A percentile compares a stretch with the other conserved stretches of the same genome.
phyloP scores from a whole-genome alignment of 1,140 invertebrate species.

The Eumaeus atala region DNA sequence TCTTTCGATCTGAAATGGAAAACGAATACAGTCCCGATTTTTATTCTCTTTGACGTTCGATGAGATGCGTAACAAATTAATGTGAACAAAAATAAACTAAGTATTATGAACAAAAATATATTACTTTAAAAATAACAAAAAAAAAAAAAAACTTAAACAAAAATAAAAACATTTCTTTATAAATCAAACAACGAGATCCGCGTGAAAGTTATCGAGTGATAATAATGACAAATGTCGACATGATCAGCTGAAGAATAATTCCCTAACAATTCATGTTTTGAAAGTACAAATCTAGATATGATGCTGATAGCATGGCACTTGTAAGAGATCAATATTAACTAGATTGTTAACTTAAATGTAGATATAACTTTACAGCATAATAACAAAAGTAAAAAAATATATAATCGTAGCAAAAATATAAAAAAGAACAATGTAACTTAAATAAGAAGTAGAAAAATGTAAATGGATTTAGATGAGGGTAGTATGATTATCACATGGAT shows the following conservation, averaged over 20 bases:
- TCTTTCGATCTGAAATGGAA: slow-evolving; percentile 57
- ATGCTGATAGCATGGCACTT: not conserved
- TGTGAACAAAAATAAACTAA: slow-evolving; percentile 38
- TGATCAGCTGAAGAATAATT: slow-evolving; percentile 17
- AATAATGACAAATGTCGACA: slow-evolving; percentile 8
- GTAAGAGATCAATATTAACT: not conserved
- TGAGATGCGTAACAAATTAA: slow-evolving; percentile 11
- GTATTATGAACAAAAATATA: slow-evolving; percentile 27
- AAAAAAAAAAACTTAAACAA: slow-evolving; percentile 25
- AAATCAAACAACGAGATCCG: slow-evolving; percentile 2
- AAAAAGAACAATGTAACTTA: slow-evolving; percentile 28
- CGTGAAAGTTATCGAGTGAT: not conserved
- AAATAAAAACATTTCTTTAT: slow-evolving; percentile 20
- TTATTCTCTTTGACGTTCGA: not conserved
- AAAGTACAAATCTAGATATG: slow-evolving; percentile 11
- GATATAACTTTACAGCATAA: no score
- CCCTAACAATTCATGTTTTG: slow-evolving; percentile 56
- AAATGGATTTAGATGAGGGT: not conserved
- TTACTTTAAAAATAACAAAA: slow-evolving; percentile 17
- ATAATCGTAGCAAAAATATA: slow-evolving; percentile 15
- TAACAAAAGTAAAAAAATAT: slow-evolving; percentile 13
- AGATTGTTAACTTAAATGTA: no score
- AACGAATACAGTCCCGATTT: slow-evolving; percentile 42
- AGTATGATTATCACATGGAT: not conserved
- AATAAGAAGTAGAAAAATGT: slow-evolving; percentile 17